Conservation (phyloP, 2,113 vertebrate species). For the Ellobius talpinus region DNA sequence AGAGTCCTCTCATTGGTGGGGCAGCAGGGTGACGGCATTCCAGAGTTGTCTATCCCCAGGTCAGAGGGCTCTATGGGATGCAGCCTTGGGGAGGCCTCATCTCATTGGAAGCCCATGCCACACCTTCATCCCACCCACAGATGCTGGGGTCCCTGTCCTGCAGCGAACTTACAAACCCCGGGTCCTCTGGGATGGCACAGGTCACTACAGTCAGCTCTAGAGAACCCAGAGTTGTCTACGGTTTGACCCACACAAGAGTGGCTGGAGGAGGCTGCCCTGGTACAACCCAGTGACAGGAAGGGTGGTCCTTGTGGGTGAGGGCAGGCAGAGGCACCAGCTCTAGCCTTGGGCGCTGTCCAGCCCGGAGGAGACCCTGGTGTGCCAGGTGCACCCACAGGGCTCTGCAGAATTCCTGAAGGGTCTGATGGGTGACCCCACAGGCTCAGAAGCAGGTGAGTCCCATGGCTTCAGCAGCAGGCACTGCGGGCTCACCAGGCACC, state of each 20-base stretch:
- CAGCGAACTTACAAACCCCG: not conserved
- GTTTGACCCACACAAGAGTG: not conserved
- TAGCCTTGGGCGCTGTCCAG: not conserved
- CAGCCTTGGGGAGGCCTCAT: not conserved
- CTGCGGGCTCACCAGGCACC: not conserved
- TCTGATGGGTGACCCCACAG: not conserved
- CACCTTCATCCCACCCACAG: too few relatives aligned
- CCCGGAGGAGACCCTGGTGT: not conserved
- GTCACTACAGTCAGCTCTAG: not conserved
- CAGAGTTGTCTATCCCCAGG: not conserved
- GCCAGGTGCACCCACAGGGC: not conserved
- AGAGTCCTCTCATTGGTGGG: not conserved
- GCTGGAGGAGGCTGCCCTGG: not conserved
- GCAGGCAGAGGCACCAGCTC: not conserved
- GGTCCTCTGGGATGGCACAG: not conserved
- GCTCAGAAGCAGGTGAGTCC: not conserved
- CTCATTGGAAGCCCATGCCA: not conserved
- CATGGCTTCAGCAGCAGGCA: not conserved
- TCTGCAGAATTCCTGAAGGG: not conserved
- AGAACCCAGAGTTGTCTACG: not conserved
- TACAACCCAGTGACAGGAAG: not conserved
- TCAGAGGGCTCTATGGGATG: not conserved
- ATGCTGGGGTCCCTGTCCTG: not conserved
- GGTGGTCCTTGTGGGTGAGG: not conserved
- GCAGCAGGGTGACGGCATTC: too few relatives aligned